A percentile compares a stretch with the other conserved stretches of the same genome.
Evolutionary conservation across 2,888 invertebrate genomes (phyloP).

Genomic region (Seira musarum): DNA sequence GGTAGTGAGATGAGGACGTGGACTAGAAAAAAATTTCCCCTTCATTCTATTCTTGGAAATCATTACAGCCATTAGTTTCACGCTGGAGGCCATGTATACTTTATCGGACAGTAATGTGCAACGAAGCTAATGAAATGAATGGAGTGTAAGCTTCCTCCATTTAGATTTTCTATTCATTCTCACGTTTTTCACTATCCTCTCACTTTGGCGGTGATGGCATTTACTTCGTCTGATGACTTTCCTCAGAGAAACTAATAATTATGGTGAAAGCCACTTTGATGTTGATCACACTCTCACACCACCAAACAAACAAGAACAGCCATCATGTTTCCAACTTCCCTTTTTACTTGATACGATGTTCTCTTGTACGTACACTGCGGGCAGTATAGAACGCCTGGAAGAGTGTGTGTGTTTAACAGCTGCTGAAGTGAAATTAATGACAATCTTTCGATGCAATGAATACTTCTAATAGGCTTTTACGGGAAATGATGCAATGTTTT

Average conservation of each 20-base stretch:
- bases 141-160: neutral
- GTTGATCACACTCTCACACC: neutral
- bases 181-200: neutral
- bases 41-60: no score
- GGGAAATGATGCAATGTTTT: constrained; percentile 8
- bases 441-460: constrained; percentile 39
- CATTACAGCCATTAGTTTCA: neutral
- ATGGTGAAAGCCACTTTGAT: neutral
- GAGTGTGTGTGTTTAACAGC: neutral
- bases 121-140: neutral
- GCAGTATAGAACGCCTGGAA: no score
- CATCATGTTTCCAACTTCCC: neutral
- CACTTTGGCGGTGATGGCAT: neutral
- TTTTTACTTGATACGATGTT: no score
- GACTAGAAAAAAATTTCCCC: neutral
- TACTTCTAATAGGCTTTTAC: constrained; percentile 26
- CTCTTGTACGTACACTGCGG: no score
- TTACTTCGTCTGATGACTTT: neutral
- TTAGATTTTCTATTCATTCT: neutral
- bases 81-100: neutral
- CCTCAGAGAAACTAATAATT: neutral
- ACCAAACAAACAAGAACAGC: neutral
- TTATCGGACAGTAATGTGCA: neutral
- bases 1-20: no score
- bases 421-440: constrained; percentile 40